Percentiles rank a stretch among this genome's conserved stretches.
phyloP scores from a whole-genome alignment of 2,113 vertebrate species.

The Laticauda laticaudata region DNA sequence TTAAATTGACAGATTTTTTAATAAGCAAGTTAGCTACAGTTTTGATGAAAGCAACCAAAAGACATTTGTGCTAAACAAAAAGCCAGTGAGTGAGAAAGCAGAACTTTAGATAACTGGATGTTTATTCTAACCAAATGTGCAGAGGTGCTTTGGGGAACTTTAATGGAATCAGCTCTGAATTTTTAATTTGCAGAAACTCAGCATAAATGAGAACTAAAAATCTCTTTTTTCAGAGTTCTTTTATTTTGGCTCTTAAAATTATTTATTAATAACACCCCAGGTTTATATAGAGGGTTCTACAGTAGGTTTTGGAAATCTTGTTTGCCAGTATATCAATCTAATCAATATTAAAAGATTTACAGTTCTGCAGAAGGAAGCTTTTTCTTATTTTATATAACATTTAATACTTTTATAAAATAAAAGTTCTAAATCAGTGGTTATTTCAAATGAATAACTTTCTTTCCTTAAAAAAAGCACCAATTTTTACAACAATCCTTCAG shows the following conservation, averaged over 20 bases:
- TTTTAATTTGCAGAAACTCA: constrained; percentile 32
- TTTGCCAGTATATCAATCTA: constrained; percentile 2
- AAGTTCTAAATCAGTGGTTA: neutral
- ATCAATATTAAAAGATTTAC: constrained; percentile 13
- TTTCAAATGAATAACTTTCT: constrained; percentile 1
- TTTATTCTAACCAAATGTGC: constrained; percentile 23
- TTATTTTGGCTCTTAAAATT: constrained; percentile 38
- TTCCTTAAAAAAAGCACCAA: neutral
- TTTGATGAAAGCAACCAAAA: constrained; percentile 12
- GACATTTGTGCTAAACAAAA: constrained; percentile 6
- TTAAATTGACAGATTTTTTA: constrained; percentile 24
- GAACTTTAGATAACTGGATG: neutral
- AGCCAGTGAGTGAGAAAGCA: constrained; percentile 11
- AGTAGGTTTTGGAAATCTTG: constrained; percentile 15
- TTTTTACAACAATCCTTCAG: neutral
- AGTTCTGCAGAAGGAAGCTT: neutral
- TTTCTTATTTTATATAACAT: neutral
- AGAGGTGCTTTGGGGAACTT: constrained; percentile 4
- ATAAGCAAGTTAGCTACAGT: neutral
- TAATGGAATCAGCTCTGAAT: constrained; percentile 23
- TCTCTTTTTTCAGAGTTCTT: constrained; percentile 25
- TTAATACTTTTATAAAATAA: neutral
- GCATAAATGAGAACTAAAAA: constrained; percentile 26
- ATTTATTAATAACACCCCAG: constrained; percentile 8
- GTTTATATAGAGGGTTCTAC: neutral